Evolutionary conservation across 2,888 invertebrate genomes (phyloP), one percentile per base, ranked within the genome.

Genomic region (Scotopteryx bipunctaria): DNA sequence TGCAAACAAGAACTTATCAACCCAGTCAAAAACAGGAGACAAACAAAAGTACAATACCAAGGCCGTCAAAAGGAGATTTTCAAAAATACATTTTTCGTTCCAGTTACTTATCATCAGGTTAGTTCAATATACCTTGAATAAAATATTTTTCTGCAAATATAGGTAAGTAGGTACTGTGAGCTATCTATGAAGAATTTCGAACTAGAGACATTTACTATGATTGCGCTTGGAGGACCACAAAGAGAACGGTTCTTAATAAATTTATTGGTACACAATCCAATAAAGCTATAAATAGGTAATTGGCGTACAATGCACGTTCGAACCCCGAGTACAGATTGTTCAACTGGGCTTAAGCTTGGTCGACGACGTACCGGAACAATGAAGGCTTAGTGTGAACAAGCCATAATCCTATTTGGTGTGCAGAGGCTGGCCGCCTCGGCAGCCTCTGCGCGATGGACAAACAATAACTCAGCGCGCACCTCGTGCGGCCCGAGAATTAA

Each of bases 321-420:
- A 46, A 38, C 40, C 61, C 57, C 50, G 60, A 59, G 52, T 66
- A 68, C 68, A 67, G 66, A 70, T 69, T 66, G 73, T 62, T 63
- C 55, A 55, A 59, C 56, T 61, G 47, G 57, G 61, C 65, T 64
- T 69, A 72, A 55, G 59, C 52, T 57, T 51, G 56, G 53, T 60
- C 55, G 69, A 66, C 67, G 70, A 63, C 61, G 66, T 61, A 61
- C 59, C 63, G 63, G 68, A 71, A 76, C 76, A 73, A 76, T 72
- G 71, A 64, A 69, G 69, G 67, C 65, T 59, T 61, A 59, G 59
- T 69, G 69, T 71, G 71, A 72, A 73, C 77, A 69, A 66, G 66
- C 69, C 69, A 55, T 79, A 79, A 80, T 80, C 79, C 78, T 73
- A 74, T 73, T 78, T 67, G 70, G 70, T 68, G 69, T 62, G 61